Percentiles rank a stretch among this genome's conserved stretches.
Evolutionary conservation across 1,140 invertebrate genomes (phyloP).

Genomic region (Lepidostoma basale): DNA sequence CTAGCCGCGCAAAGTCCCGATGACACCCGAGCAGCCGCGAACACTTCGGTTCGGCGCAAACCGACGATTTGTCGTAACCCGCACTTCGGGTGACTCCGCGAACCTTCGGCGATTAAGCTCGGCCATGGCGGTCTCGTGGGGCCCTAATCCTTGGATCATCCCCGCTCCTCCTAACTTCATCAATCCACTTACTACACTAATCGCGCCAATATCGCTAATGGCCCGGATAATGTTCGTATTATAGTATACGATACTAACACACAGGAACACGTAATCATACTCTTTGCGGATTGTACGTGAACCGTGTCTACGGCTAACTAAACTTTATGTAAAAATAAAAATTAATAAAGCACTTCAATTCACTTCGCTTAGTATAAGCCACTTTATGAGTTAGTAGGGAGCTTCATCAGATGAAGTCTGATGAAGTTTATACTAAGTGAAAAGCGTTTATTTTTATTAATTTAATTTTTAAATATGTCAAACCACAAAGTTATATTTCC

Average conservation of each 20-base stretch:
- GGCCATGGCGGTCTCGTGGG: neutral
- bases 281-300: too few relatives aligned
- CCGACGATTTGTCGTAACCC: neutral
- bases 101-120: neutral
- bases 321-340: too few relatives aligned
- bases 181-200: slow-evolving; percentile 13
- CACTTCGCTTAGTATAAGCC: too few relatives aligned
- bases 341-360: too few relatives aligned
- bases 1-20: neutral
- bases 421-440: too few relatives aligned
- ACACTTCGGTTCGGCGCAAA: too few relatives aligned
- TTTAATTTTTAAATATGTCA: too few relatives aligned
- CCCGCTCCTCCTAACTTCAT: slow-evolving; percentile 10
- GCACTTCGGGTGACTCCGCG: neutral
- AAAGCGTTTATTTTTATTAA: too few relatives aligned
- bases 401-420: too few relatives aligned
- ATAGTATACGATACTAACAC: neutral
- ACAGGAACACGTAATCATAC: neutral
- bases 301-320: too few relatives aligned
- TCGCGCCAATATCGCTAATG: neutral
- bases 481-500: too few relatives aligned
- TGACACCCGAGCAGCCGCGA: neutral
- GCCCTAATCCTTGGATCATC: slow-evolving; percentile 1
- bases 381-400: too few relatives aligned
- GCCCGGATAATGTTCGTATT: neutral